Evolutionary conservation across 2,113 vertebrate species (phyloP).

Genomic region (Oncorhynchus kisutch): DNA sequence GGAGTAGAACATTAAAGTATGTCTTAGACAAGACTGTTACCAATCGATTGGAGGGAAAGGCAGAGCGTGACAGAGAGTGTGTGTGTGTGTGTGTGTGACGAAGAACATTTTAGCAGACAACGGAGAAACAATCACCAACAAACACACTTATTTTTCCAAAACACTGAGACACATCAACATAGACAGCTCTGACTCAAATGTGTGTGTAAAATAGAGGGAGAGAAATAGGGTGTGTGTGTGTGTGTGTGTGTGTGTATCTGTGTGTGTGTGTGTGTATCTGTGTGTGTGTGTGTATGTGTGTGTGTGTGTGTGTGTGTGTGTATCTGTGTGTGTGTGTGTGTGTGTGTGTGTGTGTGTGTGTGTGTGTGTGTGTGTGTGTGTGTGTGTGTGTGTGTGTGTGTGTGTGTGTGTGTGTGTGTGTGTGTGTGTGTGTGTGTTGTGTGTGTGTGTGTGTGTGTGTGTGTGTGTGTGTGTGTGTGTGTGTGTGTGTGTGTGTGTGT

Average conservation of each 20-base stretch:
- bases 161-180: background rate
- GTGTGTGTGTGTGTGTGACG: background rate
- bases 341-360: too few species aligned
- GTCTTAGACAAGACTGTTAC: conserved; percentile 59
- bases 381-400: background rate
- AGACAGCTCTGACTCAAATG: background rate
- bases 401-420: background rate
- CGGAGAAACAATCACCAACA: background rate
- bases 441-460: background rate
- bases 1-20: conserved; percentile 64
- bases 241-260: background rate
- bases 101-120: background rate
- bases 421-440: background rate
- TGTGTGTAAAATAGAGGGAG: conserved; percentile 57
- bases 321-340: too few species aligned
- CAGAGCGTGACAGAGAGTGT: conserved; percentile 42
- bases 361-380: background rate
- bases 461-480: background rate
- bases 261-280: background rate
- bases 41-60: conserved; percentile 64
- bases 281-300: background rate
- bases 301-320: background rate
- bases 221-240: conserved; percentile 33
- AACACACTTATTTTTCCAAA: background rate
- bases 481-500: background rate